phyloP scores from a whole-genome alignment of 2,888 invertebrate genomes.

The Merodon equestris region DNA sequence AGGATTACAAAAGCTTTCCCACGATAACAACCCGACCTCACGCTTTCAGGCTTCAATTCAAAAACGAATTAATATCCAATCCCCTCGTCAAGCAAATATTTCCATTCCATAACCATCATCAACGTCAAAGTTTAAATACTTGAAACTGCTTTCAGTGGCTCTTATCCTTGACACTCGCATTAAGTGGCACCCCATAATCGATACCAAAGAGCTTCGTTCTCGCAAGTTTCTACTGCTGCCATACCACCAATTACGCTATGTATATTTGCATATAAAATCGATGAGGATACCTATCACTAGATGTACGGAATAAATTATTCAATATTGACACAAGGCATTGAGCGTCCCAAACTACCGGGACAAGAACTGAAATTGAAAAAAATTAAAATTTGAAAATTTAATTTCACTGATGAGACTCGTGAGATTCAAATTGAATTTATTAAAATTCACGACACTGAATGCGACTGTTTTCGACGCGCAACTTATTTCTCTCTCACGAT shows the following conservation, averaged over 20 bases:
- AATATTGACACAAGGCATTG: slow-evolving; percentile 12
- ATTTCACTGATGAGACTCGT: not conserved
- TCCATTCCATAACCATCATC: slow-evolving; percentile 18
- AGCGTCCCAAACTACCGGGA: not conserved
- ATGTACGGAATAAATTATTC: slow-evolving; percentile 29
- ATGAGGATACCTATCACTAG: slow-evolving; percentile 6
- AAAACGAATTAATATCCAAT: not conserved
- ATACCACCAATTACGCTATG: slow-evolving; percentile 10
- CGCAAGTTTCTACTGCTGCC: not conserved
- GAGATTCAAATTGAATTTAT: slow-evolving; percentile 16
- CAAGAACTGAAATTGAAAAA: too few species aligned
- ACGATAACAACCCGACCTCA: too few species aligned
- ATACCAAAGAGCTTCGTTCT: slow-evolving; percentile 12
- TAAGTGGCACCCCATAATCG: slow-evolving; percentile 25
- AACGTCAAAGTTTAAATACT: slow-evolving; percentile 15
- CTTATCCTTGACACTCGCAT: slow-evolving; percentile 28
- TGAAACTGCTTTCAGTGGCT: slow-evolving; percentile 1
- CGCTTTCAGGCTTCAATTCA: too few species aligned
- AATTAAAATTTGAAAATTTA: slow-evolving; percentile 13
- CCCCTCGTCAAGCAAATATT: slow-evolving; percentile 22
- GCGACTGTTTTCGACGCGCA: too few species aligned
- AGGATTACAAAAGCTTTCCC: too few species aligned
- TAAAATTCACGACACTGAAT: not conserved
- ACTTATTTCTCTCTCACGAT: too few species aligned
- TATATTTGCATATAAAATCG: slow-evolving; percentile 38